Evolutionary conservation across 2,113 vertebrate species (phyloP).

Genomic region (Melanerpes aurifrons): DNA sequence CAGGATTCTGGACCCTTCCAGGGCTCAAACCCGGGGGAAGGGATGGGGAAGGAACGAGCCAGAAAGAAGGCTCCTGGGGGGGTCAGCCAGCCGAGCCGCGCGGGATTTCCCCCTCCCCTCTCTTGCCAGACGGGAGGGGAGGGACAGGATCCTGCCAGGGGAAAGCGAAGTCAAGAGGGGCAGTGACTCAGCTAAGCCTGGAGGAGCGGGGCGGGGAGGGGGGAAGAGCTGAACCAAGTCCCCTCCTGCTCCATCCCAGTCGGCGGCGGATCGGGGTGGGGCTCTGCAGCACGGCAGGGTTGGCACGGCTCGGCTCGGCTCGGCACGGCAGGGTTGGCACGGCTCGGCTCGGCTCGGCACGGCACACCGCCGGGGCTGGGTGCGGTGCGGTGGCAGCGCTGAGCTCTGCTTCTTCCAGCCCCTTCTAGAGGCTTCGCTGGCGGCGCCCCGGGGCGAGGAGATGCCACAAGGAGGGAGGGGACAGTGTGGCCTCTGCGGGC

Average conservation of each 20-base stretch:
- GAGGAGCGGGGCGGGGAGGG: too few relatives aligned
- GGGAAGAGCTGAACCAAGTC: not conserved
- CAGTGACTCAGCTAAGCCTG: slow-evolving; percentile 21
- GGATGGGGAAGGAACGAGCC: not conserved
- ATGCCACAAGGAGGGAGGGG: not conserved
- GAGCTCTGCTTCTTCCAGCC: not conserved
- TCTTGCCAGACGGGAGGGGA: not conserved
- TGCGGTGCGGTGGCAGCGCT: not conserved
- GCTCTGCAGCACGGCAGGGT: not conserved
- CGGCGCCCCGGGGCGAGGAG: fast-evolving
- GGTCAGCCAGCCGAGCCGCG: not conserved
- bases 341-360: not conserved
- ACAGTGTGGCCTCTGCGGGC: not conserved
- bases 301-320: not conserved
- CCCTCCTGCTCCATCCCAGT: not conserved
- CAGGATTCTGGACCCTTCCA: not conserved
- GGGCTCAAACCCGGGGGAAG: not conserved
- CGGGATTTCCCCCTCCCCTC: not conserved
- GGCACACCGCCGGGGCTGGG: not conserved
- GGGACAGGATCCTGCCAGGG: not conserved
- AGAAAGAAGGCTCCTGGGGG: not conserved
- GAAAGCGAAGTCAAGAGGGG: not conserved
- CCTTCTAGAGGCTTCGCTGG: not conserved
- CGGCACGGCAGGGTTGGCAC: not conserved
- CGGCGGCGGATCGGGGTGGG: not conserved